A percentile compares a stretch with the other conserved stretches of the same genome.
These are phyloP conservation scores for Theropithecus gelada DNA, from an alignment of 2,113 vertebrate genomes.

Conservation along the genomic window DNA sequence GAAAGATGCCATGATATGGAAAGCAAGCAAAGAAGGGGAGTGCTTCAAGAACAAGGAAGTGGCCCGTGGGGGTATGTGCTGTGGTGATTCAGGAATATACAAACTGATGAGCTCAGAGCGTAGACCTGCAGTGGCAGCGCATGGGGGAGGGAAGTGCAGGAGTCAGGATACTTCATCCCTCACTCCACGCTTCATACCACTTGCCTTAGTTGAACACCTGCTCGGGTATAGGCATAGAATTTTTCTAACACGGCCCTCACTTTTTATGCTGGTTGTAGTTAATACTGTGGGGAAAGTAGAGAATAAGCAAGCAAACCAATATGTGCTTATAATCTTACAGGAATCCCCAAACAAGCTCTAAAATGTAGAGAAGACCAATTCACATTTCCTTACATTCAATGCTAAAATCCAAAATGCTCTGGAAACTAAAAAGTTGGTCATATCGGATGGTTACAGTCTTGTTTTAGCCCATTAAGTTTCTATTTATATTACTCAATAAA, in stretches of 20 bases:
- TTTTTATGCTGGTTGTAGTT: background rate
- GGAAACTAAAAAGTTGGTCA: background rate
- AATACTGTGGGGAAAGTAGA: background rate
- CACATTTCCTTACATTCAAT: background rate
- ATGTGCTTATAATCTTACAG: background rate
- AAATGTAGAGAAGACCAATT: background rate
- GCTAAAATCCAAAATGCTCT: background rate
- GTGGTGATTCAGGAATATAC: background rate
- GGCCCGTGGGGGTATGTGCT: accelerated
- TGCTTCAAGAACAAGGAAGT: background rate
- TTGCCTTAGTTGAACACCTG: background rate
- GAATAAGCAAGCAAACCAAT: background rate
- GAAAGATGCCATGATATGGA: background rate
- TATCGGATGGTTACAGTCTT: background rate
- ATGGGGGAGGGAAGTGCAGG: accelerated
- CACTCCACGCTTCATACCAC: too few relatives aligned
- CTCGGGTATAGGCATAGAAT: background rate
- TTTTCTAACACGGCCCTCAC: background rate
- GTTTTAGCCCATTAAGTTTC: background rate
- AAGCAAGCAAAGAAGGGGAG: background rate
- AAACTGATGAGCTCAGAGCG: background rate
- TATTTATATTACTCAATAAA: background rate
- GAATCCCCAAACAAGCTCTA: background rate
- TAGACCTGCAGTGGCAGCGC: too few relatives aligned
- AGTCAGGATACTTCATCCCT: background rate